Evolutionary conservation across 2,113 vertebrate species (phyloP), one percentile per base, ranked within the genome.

Genomic region (Chlorocebus sabaeus): DNA sequence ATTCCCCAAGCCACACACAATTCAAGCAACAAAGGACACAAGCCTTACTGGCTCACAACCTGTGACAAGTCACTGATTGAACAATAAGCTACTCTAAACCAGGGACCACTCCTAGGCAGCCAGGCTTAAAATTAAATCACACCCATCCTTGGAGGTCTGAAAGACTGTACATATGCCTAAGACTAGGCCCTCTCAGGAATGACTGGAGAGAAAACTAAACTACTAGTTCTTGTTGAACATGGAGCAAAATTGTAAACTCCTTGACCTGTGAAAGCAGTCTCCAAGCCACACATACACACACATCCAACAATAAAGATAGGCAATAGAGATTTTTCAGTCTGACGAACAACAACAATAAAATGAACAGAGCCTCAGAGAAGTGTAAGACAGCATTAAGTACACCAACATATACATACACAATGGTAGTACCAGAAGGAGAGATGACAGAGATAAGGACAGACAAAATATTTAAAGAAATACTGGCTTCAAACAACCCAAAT

Each of bases 91-190:
- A 61, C 70, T 80, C 48, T 83, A 61, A 72, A 23, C n/a, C n/a
- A 72, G 25, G 32, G 18, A 18, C n/a, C 52, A 84, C n/a, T 89
- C 72, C 23, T 79, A 72, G 1, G 57, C 93, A 90, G 40, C 30
- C 50, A 96, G n/a, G 67, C 32, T 84, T 85, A 96, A 95, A 80
- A 84, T 89, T 45, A 81, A 89, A 85, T n/a, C 38, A 68, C 17
- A 85, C 14, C 27, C 11, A 45, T 70, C 55, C 17, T 40, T 68
- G 30, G 17, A 40, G 43, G 38, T 85, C 59, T 89, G 17, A 57
- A 91, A 89, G 35, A 73, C 32, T 84, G 12, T 16, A 20, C 23
- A 80, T 73, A 40, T 89, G 52, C 75, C 76, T 32, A 95, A 82
- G n/a, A 92, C 45, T 59, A 5, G 76, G 6, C 27, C 73, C 48